Evolutionary conservation across 2,113 vertebrate species (phyloP).

Genomic region (Urocolius indicus): DNA sequence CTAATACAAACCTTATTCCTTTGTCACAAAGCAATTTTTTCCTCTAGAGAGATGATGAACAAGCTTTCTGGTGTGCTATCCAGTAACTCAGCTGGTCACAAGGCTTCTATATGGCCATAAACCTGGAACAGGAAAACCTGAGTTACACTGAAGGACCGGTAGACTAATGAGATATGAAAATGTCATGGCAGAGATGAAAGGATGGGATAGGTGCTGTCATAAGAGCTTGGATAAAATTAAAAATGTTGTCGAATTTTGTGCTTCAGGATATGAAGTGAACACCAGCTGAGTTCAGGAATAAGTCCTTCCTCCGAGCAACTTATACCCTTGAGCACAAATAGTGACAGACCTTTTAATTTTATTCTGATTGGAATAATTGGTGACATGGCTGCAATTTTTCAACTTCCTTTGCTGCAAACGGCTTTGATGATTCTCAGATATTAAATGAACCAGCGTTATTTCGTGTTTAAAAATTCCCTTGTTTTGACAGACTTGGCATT

Average conservation of each 20-base stretch:
- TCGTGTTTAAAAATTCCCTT: not conserved
- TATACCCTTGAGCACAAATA: not conserved
- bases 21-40: not conserved
- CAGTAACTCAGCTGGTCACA: not conserved
- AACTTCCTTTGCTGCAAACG: not conserved
- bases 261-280: not conserved
- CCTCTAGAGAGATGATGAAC: not conserved
- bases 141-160: not conserved
- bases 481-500: not conserved
- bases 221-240: conserved; percentile 8
- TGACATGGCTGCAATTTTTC: not conserved
- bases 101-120: not conserved
- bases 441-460: not conserved
- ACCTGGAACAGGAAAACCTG: not conserved
- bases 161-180: conserved; percentile 1
- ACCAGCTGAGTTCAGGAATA: not conserved
- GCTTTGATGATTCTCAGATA: not conserved
- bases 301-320: not conserved
- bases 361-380: not conserved
- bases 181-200: not conserved
- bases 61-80: not conserved
- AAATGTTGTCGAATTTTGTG: not conserved
- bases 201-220: not conserved
- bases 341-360: not conserved
- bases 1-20: not conserved